Evolutionary conservation across 2,888 invertebrate genomes (phyloP).

Genomic region (Neoitamus cyanurus): DNA sequence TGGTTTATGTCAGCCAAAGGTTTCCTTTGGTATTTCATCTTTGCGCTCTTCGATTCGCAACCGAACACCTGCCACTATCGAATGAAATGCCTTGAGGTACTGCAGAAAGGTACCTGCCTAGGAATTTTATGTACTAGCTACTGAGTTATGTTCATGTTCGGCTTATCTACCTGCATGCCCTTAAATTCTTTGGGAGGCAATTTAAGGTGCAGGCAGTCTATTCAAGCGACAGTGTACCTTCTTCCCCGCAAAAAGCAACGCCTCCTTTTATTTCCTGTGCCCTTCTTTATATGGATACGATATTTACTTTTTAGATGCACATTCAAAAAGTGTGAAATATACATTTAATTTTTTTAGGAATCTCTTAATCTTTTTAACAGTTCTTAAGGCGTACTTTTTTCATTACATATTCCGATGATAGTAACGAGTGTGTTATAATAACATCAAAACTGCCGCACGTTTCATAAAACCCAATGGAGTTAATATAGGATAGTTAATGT

Average conservation of each 20-base stretch:
- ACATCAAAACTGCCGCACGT: no score
- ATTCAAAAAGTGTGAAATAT: no score
- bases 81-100: background rate
- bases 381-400: no score
- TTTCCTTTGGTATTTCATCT: slow-evolving; percentile 35
- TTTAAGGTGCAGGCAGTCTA: background rate
- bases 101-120: background rate
- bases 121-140: background rate
- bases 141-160: background rate
- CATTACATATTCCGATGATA: no score
- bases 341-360: no score
- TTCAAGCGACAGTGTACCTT: background rate
- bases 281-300: no score
- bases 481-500: no score
- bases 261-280: background rate
- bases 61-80: background rate
- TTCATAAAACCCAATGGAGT: no score
- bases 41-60: background rate
- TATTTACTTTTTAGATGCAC: no score
- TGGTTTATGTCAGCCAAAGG: slow-evolving; percentile 3
- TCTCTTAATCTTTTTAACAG: no score
- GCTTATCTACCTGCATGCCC: background rate
- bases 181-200: background rate
- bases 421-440: no score
- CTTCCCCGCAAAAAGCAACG: background rate